A percentile compares a stretch with the other conserved stretches of the same genome.
Conservation (phyloP, 1,140 invertebrate genomes). For the Propsilocerus akamusi region DNA sequence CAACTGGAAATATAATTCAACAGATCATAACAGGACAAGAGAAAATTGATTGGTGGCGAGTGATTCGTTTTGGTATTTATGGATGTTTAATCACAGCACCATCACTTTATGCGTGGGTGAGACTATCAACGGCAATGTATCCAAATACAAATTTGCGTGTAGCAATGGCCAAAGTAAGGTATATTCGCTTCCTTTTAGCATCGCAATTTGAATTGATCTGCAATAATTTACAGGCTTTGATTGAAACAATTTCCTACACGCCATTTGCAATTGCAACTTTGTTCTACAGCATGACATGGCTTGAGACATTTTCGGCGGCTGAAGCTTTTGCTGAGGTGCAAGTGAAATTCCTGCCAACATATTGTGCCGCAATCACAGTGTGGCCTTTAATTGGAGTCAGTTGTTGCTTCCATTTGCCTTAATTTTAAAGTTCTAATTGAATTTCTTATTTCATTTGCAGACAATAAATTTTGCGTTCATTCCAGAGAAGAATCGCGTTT, state of each 20-base stretch:
- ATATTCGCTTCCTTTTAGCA: too few species aligned
- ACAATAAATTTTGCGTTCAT: slow-evolving; percentile 64
- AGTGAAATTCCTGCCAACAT: slow-evolving; percentile 60
- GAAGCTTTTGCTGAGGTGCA: slow-evolving; percentile 49
- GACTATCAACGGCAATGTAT: slow-evolving; percentile 38
- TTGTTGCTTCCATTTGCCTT: too few species aligned
- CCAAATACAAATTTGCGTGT: slow-evolving; percentile 38
- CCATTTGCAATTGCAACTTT: slow-evolving; percentile 64
- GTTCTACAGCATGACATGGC: slow-evolving; percentile 59
- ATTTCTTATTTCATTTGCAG: too few species aligned
- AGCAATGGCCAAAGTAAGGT: slow-evolving; percentile 36
- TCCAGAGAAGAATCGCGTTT: slow-evolving; percentile 57
- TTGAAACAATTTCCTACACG: slow-evolving; percentile 66
- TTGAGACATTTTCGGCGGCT: slow-evolving; percentile 49
- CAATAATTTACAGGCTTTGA: slow-evolving; percentile 22
- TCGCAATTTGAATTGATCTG: too few species aligned
- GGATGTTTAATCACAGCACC: slow-evolving; percentile 53
- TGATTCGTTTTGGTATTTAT: slow-evolving; percentile 43
- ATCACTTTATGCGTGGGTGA: slow-evolving; percentile 49
- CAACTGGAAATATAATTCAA: slow-evolving; percentile 38
- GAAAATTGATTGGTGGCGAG: slow-evolving; percentile 33
- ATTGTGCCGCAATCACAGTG: background rate
- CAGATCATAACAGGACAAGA: slow-evolving; percentile 27
- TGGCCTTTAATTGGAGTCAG: background rate
- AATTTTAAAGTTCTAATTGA: too few species aligned